Evolutionary conservation across 2,113 vertebrate species (phyloP).

Genomic region (Shinisaurus crocodilurus): DNA sequence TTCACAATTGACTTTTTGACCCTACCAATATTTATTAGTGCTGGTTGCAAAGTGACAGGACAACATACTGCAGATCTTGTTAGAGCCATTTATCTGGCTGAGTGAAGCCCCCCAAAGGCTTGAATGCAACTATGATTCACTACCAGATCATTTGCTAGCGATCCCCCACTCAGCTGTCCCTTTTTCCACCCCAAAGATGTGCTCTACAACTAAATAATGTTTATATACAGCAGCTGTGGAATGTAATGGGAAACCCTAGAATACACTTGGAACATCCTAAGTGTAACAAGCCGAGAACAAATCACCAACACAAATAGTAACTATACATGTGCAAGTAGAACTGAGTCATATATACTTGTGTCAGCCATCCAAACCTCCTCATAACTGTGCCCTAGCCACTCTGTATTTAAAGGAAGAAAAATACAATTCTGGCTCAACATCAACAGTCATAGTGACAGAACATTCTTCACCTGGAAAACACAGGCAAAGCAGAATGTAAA

Average conservation of each 20-base stretch:
- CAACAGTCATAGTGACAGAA: background rate
- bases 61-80: background rate
- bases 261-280: background rate
- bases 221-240: slow-evolving; percentile 26
- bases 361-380: background rate
- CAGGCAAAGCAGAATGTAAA: background rate
- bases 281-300: background rate
- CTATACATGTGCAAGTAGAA: background rate
- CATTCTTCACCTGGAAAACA: background rate
- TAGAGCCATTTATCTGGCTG: background rate
- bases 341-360: background rate
- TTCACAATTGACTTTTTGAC: background rate
- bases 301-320: background rate
- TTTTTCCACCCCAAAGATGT: background rate
- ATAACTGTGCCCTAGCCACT: background rate
- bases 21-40: background rate
- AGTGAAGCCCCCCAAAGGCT: background rate
- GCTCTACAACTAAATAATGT: background rate
- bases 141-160: background rate
- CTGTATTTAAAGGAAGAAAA: background rate
- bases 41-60: background rate
- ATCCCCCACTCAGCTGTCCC: background rate
- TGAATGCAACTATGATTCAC: background rate
- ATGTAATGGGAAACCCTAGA: background rate
- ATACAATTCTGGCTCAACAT: background rate